Evolutionary conservation across 2,888 invertebrate genomes (phyloP).

Genomic region (Tyria jacobaeae): DNA sequence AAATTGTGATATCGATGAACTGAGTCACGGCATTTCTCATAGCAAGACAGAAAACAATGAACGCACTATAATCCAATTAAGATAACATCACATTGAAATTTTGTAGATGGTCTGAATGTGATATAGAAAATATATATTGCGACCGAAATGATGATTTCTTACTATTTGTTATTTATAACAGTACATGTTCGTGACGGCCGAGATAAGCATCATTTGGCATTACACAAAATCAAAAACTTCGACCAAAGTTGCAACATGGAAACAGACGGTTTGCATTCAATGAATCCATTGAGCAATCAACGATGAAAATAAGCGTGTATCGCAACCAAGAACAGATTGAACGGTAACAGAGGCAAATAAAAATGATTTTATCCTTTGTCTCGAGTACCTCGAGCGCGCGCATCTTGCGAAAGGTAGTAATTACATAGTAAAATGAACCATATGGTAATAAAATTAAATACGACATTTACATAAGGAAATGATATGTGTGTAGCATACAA

Average conservation of each 20-base stretch:
- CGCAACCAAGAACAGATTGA: slow-evolving; percentile 56
- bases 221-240: slow-evolving; percentile 67
- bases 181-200: slow-evolving; percentile 71
- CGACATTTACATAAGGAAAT: slow-evolving; percentile 36
- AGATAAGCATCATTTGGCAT: slow-evolving; percentile 67
- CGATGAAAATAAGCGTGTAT: slow-evolving; percentile 66
- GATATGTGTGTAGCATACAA: slow-evolving; percentile 37
- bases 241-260: slow-evolving; percentile 58
- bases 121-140: slow-evolving; percentile 62
- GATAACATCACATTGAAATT: slow-evolving; percentile 63
- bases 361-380: slow-evolving; percentile 49
- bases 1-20: slow-evolving; percentile 54
- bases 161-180: slow-evolving; percentile 69
- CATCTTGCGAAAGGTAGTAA: slow-evolving; percentile 35
- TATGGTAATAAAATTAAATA: slow-evolving; percentile 52
- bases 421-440: slow-evolving; percentile 46
- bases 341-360: slow-evolving; percentile 51
- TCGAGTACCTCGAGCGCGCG: slow-evolving; percentile 29
- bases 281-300: slow-evolving; percentile 66
- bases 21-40: slow-evolving; percentile 57
- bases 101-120: slow-evolving; percentile 57
- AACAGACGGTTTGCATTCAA: slow-evolving; percentile 61
- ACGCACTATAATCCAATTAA: slow-evolving; percentile 65
- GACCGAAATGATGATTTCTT: slow-evolving; percentile 66
- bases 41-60: slow-evolving; percentile 46